phyloP scores from a whole-genome alignment of 2,113 vertebrate species.

The Arvicanthis niloticus region DNA sequence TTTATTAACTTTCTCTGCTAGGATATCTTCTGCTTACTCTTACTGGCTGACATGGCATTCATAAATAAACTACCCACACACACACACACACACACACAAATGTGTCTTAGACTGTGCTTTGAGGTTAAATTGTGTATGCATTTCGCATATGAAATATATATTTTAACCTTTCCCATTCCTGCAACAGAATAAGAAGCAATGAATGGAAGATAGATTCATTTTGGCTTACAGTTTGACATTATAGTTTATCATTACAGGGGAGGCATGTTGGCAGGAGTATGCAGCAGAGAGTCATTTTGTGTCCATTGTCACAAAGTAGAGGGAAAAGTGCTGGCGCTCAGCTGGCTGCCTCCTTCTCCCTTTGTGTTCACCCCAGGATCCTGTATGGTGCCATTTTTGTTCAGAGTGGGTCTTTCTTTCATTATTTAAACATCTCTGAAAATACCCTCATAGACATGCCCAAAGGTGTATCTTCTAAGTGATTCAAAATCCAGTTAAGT shows the following conservation, averaged over 20 bases:
- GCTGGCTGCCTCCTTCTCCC: neutral
- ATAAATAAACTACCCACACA: neutral
- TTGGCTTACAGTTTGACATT: neutral
- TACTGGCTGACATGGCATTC: neutral
- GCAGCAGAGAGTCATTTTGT: neutral
- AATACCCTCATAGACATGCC: neutral
- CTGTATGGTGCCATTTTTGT: neutral
- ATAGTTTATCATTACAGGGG: too few species aligned
- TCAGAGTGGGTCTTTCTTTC: neutral
- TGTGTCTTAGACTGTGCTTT: conserved; percentile 44
- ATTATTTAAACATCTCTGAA: neutral
- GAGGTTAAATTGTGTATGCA: neutral
- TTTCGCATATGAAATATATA: neutral
- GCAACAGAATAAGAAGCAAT: neutral
- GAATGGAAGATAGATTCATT: neutral
- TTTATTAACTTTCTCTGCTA: neutral
- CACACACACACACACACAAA: too few species aligned
- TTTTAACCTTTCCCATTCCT: neutral
- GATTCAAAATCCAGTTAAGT: neutral
- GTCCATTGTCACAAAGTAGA: neutral
- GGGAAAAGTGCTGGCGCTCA: neutral
- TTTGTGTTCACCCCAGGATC: neutral
- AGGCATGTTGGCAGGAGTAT: neutral
- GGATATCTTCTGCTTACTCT: neutral
- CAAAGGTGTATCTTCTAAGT: neutral